phyloP scores from a whole-genome alignment of 2,797 vertebrate species.

The Sparidentex hasta region DNA sequence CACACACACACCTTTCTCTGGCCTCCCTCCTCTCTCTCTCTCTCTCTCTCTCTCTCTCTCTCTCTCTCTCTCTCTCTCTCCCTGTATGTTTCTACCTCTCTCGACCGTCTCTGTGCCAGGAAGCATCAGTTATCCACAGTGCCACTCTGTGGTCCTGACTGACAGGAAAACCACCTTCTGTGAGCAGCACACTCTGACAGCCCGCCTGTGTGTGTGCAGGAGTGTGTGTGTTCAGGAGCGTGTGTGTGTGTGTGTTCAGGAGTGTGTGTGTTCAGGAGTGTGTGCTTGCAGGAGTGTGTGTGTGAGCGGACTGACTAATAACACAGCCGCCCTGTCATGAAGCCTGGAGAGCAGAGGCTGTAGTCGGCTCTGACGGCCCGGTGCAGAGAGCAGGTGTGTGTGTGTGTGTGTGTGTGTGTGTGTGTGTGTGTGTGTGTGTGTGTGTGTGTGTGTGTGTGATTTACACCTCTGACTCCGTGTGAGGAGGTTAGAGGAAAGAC shows the following conservation, averaged over 20 bases:
- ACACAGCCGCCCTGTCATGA: slow-evolving; percentile 60
- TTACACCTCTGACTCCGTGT: slow-evolving; percentile 56
- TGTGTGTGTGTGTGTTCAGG: slow-evolving; percentile 22
- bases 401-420: slow-evolving; percentile 27
- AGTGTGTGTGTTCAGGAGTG: slow-evolving; percentile 13
- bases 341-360: slow-evolving; percentile 53
- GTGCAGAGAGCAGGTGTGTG: slow-evolving; percentile 11
- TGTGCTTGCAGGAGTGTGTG: slow-evolving; percentile 39
- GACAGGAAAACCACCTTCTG: slow-evolving; percentile 57
- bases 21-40: neutral
- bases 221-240: neutral
- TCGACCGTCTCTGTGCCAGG: slow-evolving; percentile 16
- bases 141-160: slow-evolving; percentile 66
- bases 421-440: slow-evolving; percentile 18
- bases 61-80: slow-evolving; percentile 6
- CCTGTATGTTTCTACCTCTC: slow-evolving; percentile 18
- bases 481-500: slow-evolving; percentile 42
- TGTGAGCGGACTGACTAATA: slow-evolving; percentile 66
- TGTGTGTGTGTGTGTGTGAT: slow-evolving; percentile 38
- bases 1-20: neutral
- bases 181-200: slow-evolving; percentile 61
- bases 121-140: slow-evolving; percentile 49
- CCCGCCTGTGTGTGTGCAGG: slow-evolving; percentile 26
- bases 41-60: too few relatives aligned
- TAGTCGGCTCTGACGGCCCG: slow-evolving; percentile 34